These are phyloP conservation scores for Channallabes apus DNA, from an alignment of 2,797 vertebrate genomes.

Conservation along the genomic window DNA sequence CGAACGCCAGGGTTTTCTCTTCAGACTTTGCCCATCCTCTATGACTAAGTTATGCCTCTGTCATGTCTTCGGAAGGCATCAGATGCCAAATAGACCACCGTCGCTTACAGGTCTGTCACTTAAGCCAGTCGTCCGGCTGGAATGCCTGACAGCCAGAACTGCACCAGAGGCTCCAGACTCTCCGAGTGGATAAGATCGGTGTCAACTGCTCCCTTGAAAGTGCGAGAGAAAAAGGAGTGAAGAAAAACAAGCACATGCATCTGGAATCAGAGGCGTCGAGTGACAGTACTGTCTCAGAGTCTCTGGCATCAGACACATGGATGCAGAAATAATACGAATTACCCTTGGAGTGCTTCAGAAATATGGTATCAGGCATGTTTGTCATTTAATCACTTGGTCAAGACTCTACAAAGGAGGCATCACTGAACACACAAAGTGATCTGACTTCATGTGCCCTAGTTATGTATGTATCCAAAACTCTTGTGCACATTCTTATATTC, in stretches of 20 bases:
- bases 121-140: slow-evolving; percentile 84
- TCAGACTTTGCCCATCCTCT: slow-evolving; percentile 87
- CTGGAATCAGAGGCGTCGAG: slow-evolving; percentile 69
- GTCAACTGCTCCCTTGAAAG: slow-evolving; percentile 82
- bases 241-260: slow-evolving; percentile 71
- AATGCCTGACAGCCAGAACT: slow-evolving; percentile 82
- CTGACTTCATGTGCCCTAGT: slow-evolving; percentile 55
- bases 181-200: slow-evolving; percentile 83
- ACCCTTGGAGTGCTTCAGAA: slow-evolving; percentile 60
- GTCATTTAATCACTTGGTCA: slow-evolving; percentile 60
- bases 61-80: slow-evolving; percentile 85
- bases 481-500: background rate
- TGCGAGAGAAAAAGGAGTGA: slow-evolving; percentile 40
- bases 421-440: slow-evolving; percentile 43
- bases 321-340: slow-evolving; percentile 79
- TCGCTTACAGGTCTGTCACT: slow-evolving; percentile 87
- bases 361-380: slow-evolving; percentile 60
- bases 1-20: slow-evolving; percentile 57
- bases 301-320: slow-evolving; percentile 63
- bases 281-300: slow-evolving; percentile 74
- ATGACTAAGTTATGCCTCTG: slow-evolving; percentile 90
- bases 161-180: slow-evolving; percentile 80
- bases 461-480: background rate
- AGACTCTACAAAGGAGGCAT: slow-evolving; percentile 19
- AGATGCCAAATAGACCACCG: slow-evolving; percentile 84